These are phyloP conservation scores for Urocyon cinereoargenteus DNA, from an alignment of 2,797 vertebrate species.

Conservation along the genomic window DNA sequence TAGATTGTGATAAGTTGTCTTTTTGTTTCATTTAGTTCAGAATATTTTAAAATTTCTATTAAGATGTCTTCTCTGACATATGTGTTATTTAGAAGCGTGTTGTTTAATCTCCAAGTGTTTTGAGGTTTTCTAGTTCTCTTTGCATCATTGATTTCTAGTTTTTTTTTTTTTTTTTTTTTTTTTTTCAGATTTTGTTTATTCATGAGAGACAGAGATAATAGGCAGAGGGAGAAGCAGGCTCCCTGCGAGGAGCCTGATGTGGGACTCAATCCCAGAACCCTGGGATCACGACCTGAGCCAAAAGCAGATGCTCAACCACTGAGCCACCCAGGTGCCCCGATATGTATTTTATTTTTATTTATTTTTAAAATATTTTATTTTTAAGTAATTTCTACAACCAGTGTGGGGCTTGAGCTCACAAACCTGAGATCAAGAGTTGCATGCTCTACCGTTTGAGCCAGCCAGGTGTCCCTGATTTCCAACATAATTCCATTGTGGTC, in stretches of 20 bases:
- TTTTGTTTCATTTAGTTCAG: not conserved
- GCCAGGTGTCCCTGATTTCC: not conserved
- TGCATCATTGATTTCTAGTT: not conserved
- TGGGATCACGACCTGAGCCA: no score
- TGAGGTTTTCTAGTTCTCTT: not conserved
- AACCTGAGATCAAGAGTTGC: not conserved
- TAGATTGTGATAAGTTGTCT: not conserved
- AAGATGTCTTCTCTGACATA: not conserved
- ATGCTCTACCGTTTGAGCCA: not conserved
- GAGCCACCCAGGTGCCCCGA: no score
- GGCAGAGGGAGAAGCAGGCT: no score
- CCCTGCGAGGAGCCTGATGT: no score
- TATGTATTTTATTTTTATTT: no score
- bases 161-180: not conserved
- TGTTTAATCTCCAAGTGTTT: not conserved
- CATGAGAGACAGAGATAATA: not conserved
- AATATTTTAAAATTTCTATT: not conserved
- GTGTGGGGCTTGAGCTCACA: not conserved
- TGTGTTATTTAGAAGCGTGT: not conserved
- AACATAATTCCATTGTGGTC: not conserved
- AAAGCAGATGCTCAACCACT: no score
- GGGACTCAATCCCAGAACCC: no score
- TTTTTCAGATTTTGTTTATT: not conserved
- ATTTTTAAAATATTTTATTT: not conserved
- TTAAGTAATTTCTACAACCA: not conserved